These are phyloP conservation scores for Nerophis lumbriciformis DNA, from an alignment of 2,113 vertebrate genomes.

Conservation along the genomic window DNA sequence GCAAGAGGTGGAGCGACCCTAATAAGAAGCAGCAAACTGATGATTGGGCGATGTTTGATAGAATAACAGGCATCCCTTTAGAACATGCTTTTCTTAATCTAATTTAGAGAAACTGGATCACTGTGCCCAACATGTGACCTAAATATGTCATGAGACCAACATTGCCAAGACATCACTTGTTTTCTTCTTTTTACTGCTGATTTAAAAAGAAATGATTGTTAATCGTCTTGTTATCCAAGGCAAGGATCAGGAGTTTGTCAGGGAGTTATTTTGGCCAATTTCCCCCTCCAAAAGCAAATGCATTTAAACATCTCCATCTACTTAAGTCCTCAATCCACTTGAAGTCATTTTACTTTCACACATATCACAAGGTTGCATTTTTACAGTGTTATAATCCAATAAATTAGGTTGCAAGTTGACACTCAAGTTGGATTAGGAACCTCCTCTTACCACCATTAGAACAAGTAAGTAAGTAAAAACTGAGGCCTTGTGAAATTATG, in stretches of 20 bases:
- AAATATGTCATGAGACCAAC: constrained; percentile 44
- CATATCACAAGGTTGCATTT: too few relatives aligned
- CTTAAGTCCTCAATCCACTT: too few relatives aligned
- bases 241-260: neutral
- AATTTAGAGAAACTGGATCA: constrained; percentile 43
- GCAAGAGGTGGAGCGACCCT: constrained; percentile 47
- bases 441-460: too few relatives aligned
- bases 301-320: neutral
- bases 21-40: constrained; percentile 42
- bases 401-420: too few relatives aligned
- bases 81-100: constrained; percentile 52
- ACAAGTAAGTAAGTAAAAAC: too few relatives aligned
- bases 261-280: neutral
- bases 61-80: constrained; percentile 31
- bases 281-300: neutral
- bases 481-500: too few relatives aligned
- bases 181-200: constrained; percentile 27
- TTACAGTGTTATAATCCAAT: too few relatives aligned
- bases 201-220: constrained; percentile 21
- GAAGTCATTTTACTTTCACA: too few relatives aligned
- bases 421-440: too few relatives aligned
- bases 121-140: constrained; percentile 25
- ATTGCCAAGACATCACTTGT: constrained; percentile 13
- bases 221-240: neutral
- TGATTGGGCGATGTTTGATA: constrained; percentile 36